A percentile compares a stretch with the other conserved stretches of the same genome.
Conservation (phyloP, 1,140 invertebrate genomes). For the Pteromalus puparum region DNA sequence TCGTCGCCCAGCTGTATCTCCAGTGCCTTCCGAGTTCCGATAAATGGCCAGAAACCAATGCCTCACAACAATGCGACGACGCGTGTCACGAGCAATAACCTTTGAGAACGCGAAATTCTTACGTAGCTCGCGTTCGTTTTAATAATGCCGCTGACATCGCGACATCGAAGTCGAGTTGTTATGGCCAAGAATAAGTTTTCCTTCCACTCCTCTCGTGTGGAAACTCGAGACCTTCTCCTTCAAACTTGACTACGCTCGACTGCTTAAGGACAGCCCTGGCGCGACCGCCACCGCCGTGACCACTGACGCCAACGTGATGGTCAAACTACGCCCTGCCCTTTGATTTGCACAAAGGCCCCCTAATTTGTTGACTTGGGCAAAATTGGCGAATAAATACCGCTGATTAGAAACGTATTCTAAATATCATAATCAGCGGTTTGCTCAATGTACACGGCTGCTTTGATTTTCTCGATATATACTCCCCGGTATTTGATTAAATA, state of each 20-base stretch:
- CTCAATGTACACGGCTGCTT: no score
- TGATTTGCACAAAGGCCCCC: neutral
- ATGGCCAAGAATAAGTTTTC: neutral
- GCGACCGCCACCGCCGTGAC: neutral
- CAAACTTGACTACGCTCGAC: neutral
- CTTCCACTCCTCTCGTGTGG: neutral
- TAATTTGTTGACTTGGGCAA: neutral
- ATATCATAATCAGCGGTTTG: no score
- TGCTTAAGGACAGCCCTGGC: neutral
- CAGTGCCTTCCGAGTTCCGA: neutral
- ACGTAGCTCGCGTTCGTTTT: neutral
- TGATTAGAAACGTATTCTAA: no score
- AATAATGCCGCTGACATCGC: neutral
- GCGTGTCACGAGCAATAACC: neutral
- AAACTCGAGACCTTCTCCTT: neutral
- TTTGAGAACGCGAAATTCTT: no score
- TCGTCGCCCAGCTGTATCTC: neutral
- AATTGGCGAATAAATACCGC: no score
- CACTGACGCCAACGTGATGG: neutral
- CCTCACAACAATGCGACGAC: neutral
- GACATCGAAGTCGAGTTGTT: no score
- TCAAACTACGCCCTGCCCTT: neutral
- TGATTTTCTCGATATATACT: no score
- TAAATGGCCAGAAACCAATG: conserved; percentile 24
- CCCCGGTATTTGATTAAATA: neutral